Conservation (phyloP, 2,113 vertebrate species). For the Lontra canadensis region DNA sequence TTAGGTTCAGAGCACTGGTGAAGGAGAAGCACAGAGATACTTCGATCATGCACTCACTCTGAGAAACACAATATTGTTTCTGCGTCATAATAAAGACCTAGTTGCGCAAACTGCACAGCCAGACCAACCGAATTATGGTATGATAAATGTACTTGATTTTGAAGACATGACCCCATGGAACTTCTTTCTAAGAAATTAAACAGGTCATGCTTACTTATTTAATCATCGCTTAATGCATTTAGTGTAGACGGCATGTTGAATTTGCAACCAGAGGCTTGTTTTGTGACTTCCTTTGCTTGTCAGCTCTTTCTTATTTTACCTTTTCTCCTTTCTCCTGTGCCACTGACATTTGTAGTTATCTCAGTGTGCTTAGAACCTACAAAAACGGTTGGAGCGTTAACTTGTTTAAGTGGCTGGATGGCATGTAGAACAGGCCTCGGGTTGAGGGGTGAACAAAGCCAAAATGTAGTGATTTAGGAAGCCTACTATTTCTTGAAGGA, state of each 20-base stretch:
- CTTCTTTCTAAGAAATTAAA: not conserved
- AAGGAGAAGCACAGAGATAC: conserved; percentile 91
- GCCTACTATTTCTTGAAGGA: not conserved
- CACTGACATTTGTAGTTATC: not conserved
- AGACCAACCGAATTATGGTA: conserved; percentile 94
- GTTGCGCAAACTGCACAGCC: conserved; percentile 92
- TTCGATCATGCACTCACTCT: conserved; percentile 98
- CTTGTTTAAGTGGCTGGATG: not conserved
- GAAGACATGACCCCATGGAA: not conserved
- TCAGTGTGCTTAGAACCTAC: not conserved
- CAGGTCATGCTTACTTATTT: not conserved
- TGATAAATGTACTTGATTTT: not conserved
- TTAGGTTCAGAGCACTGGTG: conserved; percentile 98
- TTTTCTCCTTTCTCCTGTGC: not conserved
- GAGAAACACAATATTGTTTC: conserved; percentile 97
- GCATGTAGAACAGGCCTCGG: not conserved
- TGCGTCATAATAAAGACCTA: conserved; percentile 96
- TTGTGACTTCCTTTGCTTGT: not conserved
- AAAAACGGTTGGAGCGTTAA: not conserved
- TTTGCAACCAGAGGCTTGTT: not conserved
- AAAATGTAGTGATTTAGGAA: not conserved
- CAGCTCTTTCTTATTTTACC: not conserved
- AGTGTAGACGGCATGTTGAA: not conserved
- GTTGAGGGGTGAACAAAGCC: not conserved
- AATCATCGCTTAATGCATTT: not conserved